phyloP scores from a whole-genome alignment of 2,888 invertebrate species.

The Agonopterix subpropinquella region DNA sequence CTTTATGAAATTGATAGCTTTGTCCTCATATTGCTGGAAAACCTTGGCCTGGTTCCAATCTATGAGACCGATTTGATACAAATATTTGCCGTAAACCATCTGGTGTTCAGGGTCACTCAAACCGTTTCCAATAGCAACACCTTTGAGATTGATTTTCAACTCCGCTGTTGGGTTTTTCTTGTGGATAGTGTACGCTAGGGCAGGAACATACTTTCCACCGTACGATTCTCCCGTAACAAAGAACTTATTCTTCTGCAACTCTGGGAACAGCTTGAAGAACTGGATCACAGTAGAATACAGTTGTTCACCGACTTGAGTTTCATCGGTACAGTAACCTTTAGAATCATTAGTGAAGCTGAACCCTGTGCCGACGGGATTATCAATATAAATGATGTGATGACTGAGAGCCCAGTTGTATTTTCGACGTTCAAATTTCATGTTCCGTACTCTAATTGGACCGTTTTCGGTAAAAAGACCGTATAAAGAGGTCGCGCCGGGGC shows the following conservation, averaged over 20 bases:
- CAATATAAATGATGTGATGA: conserved; percentile 90
- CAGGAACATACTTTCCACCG: conserved; percentile 87
- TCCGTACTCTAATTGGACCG: conserved; percentile 77
- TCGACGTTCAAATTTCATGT: conserved; percentile 69
- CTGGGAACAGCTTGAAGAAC: conserved; percentile 89
- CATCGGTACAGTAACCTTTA: conserved; percentile 85
- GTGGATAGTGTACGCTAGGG: conserved; percentile 83
- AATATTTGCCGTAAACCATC: conserved; percentile 84
- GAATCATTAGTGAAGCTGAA: conserved; percentile 90
- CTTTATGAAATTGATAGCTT: conserved; percentile 77
- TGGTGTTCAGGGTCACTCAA: conserved; percentile 87
- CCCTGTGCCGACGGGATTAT: conserved; percentile 95
- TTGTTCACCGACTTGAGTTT: conserved; percentile 87
- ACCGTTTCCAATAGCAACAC: conserved; percentile 87
- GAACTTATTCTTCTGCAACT: conserved; percentile 84
- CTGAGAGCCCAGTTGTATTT: conserved; percentile 87
- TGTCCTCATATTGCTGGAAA: conserved; percentile 78
- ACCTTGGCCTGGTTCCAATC: conserved; percentile 77
- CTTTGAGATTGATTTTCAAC: conserved; percentile 83
- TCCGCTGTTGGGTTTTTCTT: conserved; percentile 76
- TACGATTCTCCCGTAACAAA: conserved; percentile 94
- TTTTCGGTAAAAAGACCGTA: conserved; percentile 90
- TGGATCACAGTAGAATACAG: conserved; percentile 85
- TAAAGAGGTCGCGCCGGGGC: conserved; percentile 87
- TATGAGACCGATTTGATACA: conserved; percentile 85